Percentiles rank a stretch among this genome's conserved stretches.
Evolutionary conservation across 2,797 vertebrate genomes (phyloP).

Genomic region (Petrocephalus schoutedeni): DNA sequence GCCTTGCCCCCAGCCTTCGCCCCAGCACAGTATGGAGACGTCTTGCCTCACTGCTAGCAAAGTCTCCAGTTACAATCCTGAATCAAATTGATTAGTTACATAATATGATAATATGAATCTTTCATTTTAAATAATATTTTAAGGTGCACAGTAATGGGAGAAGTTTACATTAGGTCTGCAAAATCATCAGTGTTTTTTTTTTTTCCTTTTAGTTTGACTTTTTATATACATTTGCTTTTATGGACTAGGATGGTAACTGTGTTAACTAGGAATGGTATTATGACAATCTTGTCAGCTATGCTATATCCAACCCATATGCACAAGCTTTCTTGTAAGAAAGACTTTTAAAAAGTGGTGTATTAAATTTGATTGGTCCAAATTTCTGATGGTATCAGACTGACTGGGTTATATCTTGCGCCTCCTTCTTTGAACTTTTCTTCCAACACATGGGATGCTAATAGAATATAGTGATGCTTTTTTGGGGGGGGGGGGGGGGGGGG

Average conservation of each 20-base stretch:
- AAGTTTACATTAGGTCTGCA: constrained; percentile 32
- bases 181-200: constrained; percentile 39
- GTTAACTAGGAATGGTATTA: constrained; percentile 20
- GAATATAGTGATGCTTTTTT: neutral
- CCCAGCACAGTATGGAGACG: constrained; percentile 41
- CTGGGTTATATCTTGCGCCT: neutral
- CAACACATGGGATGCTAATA: neutral
- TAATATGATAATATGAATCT: neutral
- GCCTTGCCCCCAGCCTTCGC: constrained; percentile 25
- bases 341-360: constrained; percentile 1
- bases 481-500: neutral
- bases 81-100: constrained; percentile 36
- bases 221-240: constrained; percentile 49
- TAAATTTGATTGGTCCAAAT: neutral
- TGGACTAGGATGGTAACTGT: constrained; percentile 33
- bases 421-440: neutral
- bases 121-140: constrained; percentile 14
- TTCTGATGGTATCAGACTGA: neutral
- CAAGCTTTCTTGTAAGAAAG: neutral
- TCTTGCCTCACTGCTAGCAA: constrained; percentile 25
- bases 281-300: constrained; percentile 55
- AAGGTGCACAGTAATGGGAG: constrained; percentile 31
- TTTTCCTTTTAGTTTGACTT: constrained; percentile 27
- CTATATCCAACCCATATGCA: constrained; percentile 28
- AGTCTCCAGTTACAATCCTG: constrained; percentile 29